Base-by-base conservation (phyloP, 2,888 invertebrate species). In the Camptogramma bilineatum region DNA sequence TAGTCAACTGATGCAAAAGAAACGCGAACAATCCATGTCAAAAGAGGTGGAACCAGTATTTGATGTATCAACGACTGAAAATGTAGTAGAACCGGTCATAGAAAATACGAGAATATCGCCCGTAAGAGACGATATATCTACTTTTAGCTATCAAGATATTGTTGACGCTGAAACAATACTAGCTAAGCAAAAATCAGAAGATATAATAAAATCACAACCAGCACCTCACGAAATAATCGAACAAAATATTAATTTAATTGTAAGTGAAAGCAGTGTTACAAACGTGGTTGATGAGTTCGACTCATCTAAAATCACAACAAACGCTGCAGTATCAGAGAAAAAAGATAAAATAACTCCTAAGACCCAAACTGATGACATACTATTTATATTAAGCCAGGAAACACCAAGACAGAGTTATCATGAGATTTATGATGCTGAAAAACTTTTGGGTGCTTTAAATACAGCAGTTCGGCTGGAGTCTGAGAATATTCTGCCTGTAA, bases 401-500 rank as follows among this genome's bases (percentile, higher is more conserved):
- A 67, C 66, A 18, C 79, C 80, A 10, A 76, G 71, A 8, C 76
- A 82, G 48, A 81, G 76, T 65, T 84, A 86, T 73, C 74, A 83
- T 44, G 85, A 88, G 63, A 76, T 86, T 21, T 47, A 55, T 60
- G 82, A 85, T 47, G 84, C 85, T 52, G 88, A 88, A 75, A 78
- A 68, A 61, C 44, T 66, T 56, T 62, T 73, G 54, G 73, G 68
- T 59, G 44, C 64, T 62, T 18, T 64, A 51, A 68, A 64, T 60
- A 65, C 69, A 56, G 54, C 50, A 66, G 68, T 75, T 73, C 51
- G 58, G 63, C 44, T 62, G 66, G 69, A 68, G 60, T 65, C 62
- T 55, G 66, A 70, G 57, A 52, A 64, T 65, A 73, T 68, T 69
- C 69, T 68, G 19, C 55, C 68, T 64, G 24, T 66, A 70, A 70